A percentile compares a stretch with the other conserved stretches of the same genome.
Conservation (phyloP, 23 tunicate species). For the Trididemnum clinides region DNA sequence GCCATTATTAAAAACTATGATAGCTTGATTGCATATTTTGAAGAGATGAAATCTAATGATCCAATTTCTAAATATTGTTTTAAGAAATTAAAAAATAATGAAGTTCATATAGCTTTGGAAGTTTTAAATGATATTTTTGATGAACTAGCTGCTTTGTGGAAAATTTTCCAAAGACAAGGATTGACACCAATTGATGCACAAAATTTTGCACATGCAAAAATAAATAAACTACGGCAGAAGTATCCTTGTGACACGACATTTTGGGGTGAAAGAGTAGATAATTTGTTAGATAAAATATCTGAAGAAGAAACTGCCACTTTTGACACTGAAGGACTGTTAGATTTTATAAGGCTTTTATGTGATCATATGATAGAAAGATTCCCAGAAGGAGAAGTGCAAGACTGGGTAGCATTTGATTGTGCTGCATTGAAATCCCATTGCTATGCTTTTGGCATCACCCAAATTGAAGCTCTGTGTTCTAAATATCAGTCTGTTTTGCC, state of each 20-base stretch:
- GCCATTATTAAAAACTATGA: conserved; percentile 19
- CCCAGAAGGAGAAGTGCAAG: conserved; percentile 20
- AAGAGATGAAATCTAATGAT: conserved; percentile 14
- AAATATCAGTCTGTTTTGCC: neutral
- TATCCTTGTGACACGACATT: neutral
- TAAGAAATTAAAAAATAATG: conserved; percentile 11
- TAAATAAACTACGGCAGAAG: conserved; percentile 3
- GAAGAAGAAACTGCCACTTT: conserved; percentile 21
- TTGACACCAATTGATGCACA: conserved; percentile 22
- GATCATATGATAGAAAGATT: conserved; percentile 5
- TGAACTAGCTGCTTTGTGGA: conserved; percentile 11
- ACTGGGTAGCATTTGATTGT: conserved; percentile 18
- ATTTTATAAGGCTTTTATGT: conserved; percentile 9
- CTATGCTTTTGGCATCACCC: conserved; percentile 15
- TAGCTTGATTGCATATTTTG: conserved; percentile 19
- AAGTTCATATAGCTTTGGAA: conserved; percentile 17
- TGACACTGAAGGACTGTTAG: conserved; percentile 16
- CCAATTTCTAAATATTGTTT: conserved; percentile 18
- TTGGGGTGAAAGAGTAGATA: conserved; percentile 6
- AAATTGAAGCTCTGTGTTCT: neutral
- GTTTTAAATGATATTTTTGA: conserved; percentile 1
- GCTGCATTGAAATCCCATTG: conserved; percentile 15
- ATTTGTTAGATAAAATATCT: conserved; percentile 1
- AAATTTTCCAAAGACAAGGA: conserved; percentile 6
- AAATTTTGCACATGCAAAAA: conserved; percentile 5